Conservation (phyloP, 2,888 invertebrate genomes). For the Physocephala rufipes region DNA sequence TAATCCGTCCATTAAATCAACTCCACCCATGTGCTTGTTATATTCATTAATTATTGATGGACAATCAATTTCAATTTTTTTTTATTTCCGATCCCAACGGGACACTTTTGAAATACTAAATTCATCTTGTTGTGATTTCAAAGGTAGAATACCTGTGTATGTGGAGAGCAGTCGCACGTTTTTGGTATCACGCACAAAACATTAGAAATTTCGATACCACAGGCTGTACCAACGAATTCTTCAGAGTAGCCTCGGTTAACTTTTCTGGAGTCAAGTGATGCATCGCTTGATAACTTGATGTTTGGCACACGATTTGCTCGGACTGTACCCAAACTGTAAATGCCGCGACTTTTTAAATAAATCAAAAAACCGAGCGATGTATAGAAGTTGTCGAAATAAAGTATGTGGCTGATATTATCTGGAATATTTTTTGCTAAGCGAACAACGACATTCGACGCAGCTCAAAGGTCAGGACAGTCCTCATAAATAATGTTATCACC, state of each 20-base stretch:
- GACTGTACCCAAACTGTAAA: constrained; percentile 36
- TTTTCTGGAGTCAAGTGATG: not conserved
- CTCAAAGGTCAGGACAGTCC: constrained; percentile 26
- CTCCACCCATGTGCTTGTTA: constrained; percentile 30
- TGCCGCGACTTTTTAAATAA: constrained; percentile 26
- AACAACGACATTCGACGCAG: constrained; percentile 20
- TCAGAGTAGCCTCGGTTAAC: constrained; percentile 9
- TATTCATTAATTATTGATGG: constrained; percentile 8
- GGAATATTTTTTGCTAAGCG: constrained; percentile 18
- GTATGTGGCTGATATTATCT: constrained; percentile 22
- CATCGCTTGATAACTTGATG: constrained; percentile 21
- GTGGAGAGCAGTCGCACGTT: constrained; percentile 73
- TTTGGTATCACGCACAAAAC: constrained; percentile 33
- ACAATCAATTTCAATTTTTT: constrained; percentile 7
- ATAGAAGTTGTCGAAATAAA: constrained; percentile 33
- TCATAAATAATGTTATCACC: constrained; percentile 29
- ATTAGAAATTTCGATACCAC: constrained; percentile 23
- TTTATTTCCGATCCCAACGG: constrained; percentile 24
- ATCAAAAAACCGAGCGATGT: constrained; percentile 29
- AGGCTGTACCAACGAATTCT: constrained; percentile 29
- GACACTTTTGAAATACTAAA: not conserved
- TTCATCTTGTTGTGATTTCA: constrained; percentile 84
- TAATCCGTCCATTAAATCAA: constrained; percentile 34
- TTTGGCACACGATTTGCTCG: constrained; percentile 34
- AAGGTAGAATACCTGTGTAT: constrained; percentile 80